Conservation (phyloP, 1,140 invertebrate genomes). For the Chironomus tepperi region DNA sequence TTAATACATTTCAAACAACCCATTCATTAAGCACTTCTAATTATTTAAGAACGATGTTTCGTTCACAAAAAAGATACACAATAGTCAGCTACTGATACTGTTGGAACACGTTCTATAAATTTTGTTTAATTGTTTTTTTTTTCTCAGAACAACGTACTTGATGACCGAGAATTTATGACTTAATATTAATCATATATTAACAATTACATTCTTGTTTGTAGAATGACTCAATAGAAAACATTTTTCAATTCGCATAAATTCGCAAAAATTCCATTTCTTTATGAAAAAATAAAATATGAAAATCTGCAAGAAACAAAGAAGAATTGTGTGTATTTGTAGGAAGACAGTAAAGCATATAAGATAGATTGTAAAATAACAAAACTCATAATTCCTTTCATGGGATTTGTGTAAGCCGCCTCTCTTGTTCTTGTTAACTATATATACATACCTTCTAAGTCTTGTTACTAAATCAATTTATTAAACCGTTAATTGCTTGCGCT, state of each 20-base stretch:
- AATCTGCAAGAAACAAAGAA: neutral
- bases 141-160: neutral
- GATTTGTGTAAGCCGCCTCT: neutral
- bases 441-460: neutral
- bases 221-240: neutral
- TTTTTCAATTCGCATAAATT: neutral
- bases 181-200: too few species aligned
- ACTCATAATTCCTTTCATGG: constrained; percentile 12
- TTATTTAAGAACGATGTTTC: constrained; percentile 4
- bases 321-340: neutral
- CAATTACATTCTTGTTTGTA: too few species aligned
- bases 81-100: neutral
- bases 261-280: neutral
- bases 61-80: neutral
- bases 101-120: neutral
- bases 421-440: neutral
- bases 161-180: too few species aligned
- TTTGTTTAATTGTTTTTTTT: constrained; percentile 8
- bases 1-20: constrained; percentile 3
- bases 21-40: constrained; percentile 8
- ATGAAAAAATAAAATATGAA: too few species aligned
- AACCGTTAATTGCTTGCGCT: constrained; percentile 19
- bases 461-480: constrained; percentile 23
- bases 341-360: neutral
- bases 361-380: neutral